Conservation (phyloP, 2,888 invertebrate genomes). For the Reticulitermes lucifugus region DNA sequence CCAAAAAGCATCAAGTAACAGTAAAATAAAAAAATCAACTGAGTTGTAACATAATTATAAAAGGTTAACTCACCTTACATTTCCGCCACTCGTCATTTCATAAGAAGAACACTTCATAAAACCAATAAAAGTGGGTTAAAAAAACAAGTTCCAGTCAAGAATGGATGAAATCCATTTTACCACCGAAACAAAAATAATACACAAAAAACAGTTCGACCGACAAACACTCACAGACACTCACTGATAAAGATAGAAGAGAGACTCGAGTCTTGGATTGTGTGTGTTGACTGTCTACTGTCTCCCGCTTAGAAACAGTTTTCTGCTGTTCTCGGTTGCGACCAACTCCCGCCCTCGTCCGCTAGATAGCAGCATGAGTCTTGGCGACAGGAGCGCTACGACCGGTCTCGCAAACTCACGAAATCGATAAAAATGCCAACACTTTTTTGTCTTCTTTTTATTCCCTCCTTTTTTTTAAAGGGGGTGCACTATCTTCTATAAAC, state of each 20-base stretch:
- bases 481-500: slow-evolving; percentile 26
- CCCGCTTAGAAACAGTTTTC: slow-evolving; percentile 39
- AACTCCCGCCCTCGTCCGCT: slow-evolving; percentile 40
- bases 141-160: slow-evolving; percentile 32
- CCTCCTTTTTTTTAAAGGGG: slow-evolving; percentile 38
- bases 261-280: slow-evolving; percentile 28
- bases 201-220: slow-evolving; percentile 14
- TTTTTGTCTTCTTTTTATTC: slow-evolving; percentile 43
- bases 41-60: not conserved
- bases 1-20: not conserved
- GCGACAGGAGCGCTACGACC: slow-evolving; percentile 44
- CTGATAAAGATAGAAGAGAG: slow-evolving; percentile 34
- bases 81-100: slow-evolving; percentile 43
- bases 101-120: slow-evolving; percentile 39
- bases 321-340: slow-evolving; percentile 27
- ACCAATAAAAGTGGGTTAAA: slow-evolving; percentile 14
- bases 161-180: slow-evolving; percentile 39
- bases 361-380: slow-evolving; percentile 45
- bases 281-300: slow-evolving; percentile 44
- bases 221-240: slow-evolving; percentile 29
- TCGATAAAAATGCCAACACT: slow-evolving; percentile 46
- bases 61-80: slow-evolving; percentile 36
- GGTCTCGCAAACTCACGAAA: slow-evolving; percentile 44
- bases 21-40: not conserved
- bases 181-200: slow-evolving; percentile 36